Evolutionary conservation across 2,797 vertebrate genomes (phyloP).

Genomic region (Rhinatrema bivittatum): DNA sequence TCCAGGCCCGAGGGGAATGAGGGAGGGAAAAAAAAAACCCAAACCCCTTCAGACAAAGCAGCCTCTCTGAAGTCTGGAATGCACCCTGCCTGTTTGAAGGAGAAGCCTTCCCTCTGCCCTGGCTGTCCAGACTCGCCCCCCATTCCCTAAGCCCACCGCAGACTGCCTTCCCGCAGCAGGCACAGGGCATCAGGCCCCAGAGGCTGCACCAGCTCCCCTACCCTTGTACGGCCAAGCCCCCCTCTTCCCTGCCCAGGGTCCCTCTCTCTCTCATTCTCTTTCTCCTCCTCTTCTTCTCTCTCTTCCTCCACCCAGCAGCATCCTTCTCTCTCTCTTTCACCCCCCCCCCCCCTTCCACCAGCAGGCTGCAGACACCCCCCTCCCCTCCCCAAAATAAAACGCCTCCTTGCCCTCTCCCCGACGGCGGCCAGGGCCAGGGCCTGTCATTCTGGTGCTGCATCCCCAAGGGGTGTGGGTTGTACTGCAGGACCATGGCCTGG

Average conservation of each 20-base stretch:
- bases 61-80: slow-evolving; percentile 74
- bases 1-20: slow-evolving; percentile 63
- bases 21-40: too few relatives aligned
- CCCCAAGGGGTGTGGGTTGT: too few relatives aligned
- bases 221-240: too few relatives aligned
- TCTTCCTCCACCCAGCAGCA: not conserved
- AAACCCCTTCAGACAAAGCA: slow-evolving; percentile 53
- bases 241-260: not conserved
- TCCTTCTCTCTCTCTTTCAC: too few relatives aligned
- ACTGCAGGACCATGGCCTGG: too few relatives aligned
- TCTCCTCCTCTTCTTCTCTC: not conserved
- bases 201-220: too few relatives aligned
- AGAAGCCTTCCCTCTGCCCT: slow-evolving; percentile 61
- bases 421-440: too few relatives aligned
- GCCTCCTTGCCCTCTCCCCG: too few relatives aligned
- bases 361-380: too few relatives aligned
- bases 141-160: slow-evolving; percentile 77
- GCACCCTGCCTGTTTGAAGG: slow-evolving; percentile 69
- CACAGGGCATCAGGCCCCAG: slow-evolving; percentile 62
- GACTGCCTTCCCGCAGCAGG: slow-evolving; percentile 77
- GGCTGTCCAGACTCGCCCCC: slow-evolving; percentile 86
- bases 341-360: too few relatives aligned
- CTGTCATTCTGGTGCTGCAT: too few relatives aligned
- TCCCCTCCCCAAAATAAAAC: too few relatives aligned
- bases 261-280: not conserved